These are phyloP conservation scores for Cantharis rufa DNA, from an alignment of 2,888 invertebrate species.

Conservation along the genomic window DNA sequence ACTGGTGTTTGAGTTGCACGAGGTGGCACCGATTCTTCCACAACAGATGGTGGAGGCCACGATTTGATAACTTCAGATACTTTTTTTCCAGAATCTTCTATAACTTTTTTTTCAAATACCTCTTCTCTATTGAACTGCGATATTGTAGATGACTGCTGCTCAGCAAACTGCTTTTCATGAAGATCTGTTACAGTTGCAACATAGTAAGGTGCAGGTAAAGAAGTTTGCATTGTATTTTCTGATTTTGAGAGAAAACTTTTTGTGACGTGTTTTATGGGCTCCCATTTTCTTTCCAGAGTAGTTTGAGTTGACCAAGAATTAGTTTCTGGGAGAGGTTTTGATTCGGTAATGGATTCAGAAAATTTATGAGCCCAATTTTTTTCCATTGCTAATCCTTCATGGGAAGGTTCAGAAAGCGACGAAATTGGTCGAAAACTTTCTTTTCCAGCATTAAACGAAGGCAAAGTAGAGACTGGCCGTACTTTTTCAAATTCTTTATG, in stretches of 20 bases:
- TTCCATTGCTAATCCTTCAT: conserved; percentile 61
- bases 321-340: conserved; percentile 45
- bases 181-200: conserved; percentile 55
- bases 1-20: conserved; percentile 27
- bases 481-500: conserved; percentile 46
- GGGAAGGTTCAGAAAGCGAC: conserved; percentile 56
- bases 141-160: conserved; percentile 3
- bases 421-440: conserved; percentile 44
- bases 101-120: conserved; percentile 34
- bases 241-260: conserved; percentile 40
- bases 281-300: conserved; percentile 52
- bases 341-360: conserved; percentile 54
- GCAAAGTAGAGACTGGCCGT: conserved; percentile 28
- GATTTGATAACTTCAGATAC: conserved; percentile 58
- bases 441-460: conserved; percentile 29
- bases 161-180: conserved; percentile 44
- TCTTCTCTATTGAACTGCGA: conserved; percentile 4
- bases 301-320: conserved; percentile 52
- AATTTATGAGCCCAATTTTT: conserved; percentile 62
- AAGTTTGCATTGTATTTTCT: conserved; percentile 35
- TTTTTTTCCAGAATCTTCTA: conserved; percentile 53
- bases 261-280: conserved; percentile 42
- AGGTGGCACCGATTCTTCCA: conserved; percentile 50
- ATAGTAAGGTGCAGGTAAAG: conserved; percentile 45
- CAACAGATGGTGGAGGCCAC: conserved; percentile 54